Evolutionary conservation across 2,797 vertebrate genomes (phyloP).

Genomic region (Phoebastria nigripes): DNA sequence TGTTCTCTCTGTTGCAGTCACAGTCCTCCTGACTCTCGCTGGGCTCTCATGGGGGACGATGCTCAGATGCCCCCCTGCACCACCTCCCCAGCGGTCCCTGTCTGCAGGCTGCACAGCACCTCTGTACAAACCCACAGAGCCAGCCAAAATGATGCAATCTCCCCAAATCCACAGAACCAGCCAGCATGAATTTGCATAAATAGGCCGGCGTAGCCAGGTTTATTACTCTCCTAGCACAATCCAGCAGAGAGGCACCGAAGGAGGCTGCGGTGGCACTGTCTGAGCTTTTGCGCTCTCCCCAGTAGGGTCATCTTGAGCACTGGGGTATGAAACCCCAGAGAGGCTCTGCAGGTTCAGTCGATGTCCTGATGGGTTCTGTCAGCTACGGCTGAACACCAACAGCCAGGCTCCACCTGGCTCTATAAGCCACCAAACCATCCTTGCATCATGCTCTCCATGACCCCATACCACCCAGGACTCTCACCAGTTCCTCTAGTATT

Average conservation of each 20-base stretch:
- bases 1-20: background rate
- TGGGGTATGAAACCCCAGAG: background rate
- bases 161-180: rapidly evolving
- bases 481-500: rapidly evolving
- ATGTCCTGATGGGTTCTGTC: background rate
- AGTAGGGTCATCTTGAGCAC: background rate
- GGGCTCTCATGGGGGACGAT: background rate
- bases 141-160: rapidly evolving
- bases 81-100: rapidly evolving
- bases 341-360: background rate
- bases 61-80: background rate
- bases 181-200: background rate
- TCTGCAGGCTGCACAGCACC: background rate
- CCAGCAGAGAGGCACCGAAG: background rate
- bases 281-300: background rate
- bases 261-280: background rate
- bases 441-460: background rate
- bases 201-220: rapidly evolving
- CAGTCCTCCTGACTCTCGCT: rapidly evolving
- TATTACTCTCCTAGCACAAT: background rate
- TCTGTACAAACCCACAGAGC: background rate
- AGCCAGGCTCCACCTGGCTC: background rate
- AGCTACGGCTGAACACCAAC: background rate
- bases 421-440: background rate
- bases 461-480: background rate